Evolutionary conservation across 2,797 vertebrate species (phyloP), one percentile per base, ranked within the genome.

Genomic region (Tamandua tetradactyla): DNA sequence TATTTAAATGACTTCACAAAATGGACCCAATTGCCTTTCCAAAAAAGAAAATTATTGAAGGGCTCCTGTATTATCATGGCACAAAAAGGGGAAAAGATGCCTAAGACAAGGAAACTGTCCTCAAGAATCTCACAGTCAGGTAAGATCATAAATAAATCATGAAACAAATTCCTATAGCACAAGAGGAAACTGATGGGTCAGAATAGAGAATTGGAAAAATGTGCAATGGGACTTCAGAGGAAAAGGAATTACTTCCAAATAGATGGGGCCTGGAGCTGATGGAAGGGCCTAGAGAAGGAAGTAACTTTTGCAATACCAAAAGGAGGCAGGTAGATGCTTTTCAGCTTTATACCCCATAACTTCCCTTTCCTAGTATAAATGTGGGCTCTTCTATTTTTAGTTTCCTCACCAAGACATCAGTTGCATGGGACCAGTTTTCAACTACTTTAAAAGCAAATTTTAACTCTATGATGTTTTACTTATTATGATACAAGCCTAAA

Each of bases 1-100:
- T 94, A 94, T 94, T 96, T 92, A 96, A n/a, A 23, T 15, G 9
- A 72, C 49, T 86, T 84, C 85, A 96, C 93, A 96, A 95, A 86
- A 95, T 93, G 66, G 55, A 84, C 74, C 82, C 82, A 91, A 93
- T 96, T 62, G 47, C 66, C 87, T 75, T 94, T 78, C 94, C 42
- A 87, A 76, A 72, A 64, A 55, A 93, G 93, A 85, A 3, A 95
- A 91, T 96, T 91, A 95, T 62, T 25, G 82, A 95, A 89, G 81
- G 47, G 59, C 74, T 87, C 30, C 59, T 66, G 59, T 49, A 25
- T 93, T 86, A 87, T 72, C 68, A 92, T 0, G 71, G 83, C 49
- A 93, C 52, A 66, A 40, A 37, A 62, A 52, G 44, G 11, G 37
- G 62, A 10, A 44, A 84, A 95, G 82, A 55, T 27, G 44, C 15